Evolutionary conservation across 1,140 invertebrate genomes (phyloP).

Genomic region (Papilio aristodemus): DNA sequence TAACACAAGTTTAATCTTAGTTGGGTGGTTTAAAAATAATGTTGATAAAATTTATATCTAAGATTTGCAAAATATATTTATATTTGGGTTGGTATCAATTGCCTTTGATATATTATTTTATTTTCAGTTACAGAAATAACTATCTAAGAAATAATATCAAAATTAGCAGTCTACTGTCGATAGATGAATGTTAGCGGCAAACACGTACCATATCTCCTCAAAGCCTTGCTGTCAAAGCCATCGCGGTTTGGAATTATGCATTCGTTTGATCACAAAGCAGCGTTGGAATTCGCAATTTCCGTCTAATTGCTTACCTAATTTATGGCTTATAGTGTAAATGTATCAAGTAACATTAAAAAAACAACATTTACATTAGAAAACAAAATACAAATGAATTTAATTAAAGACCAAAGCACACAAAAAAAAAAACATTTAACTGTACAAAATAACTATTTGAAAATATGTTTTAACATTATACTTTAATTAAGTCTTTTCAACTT

Average conservation of each 20-base stretch:
- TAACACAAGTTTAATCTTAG: too few relatives aligned
- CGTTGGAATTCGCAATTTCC: not conserved
- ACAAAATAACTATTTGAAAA: not conserved
- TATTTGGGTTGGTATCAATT: not conserved
- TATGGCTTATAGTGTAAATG: not conserved
- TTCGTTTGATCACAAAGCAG: constrained; percentile 9
- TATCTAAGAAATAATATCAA: not conserved
- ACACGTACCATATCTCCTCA: not conserved
- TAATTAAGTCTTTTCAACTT: not conserved
- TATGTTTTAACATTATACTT: not conserved
- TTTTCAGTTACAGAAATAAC: not conserved
- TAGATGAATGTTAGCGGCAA: not conserved
- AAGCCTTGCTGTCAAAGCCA: not conserved
- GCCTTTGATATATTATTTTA: not conserved
- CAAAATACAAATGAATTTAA: too few relatives aligned
- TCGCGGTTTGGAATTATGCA: constrained; percentile 12
- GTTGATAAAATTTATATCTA: too few relatives aligned
- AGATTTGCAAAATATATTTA: too few relatives aligned
- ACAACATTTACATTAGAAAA: too few relatives aligned
- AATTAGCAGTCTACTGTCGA: not conserved
- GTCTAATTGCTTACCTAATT: not conserved
- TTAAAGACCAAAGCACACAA: too few relatives aligned
- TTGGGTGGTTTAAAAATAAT: too few relatives aligned
- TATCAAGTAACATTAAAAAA: too few relatives aligned
- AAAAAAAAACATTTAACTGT: too few relatives aligned